These are phyloP conservation scores for Atrina japonica DNA, from an alignment of 2,888 invertebrate genomes.

Conservation along the genomic window DNA sequence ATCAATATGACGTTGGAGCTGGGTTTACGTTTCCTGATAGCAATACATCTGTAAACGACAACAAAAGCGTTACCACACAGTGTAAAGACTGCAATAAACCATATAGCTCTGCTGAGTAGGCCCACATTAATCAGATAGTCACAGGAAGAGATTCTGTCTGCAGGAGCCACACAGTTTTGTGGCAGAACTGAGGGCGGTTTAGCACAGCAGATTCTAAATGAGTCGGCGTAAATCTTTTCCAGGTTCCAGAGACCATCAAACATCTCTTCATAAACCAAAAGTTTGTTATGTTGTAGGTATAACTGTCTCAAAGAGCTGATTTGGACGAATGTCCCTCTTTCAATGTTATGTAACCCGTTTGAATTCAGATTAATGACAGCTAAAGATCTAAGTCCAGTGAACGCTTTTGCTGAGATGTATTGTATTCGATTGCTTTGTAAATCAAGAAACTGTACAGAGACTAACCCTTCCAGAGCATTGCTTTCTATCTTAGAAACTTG, in stretches of 20 bases:
- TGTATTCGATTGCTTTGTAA: not conserved
- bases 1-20: not conserved
- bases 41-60: not conserved
- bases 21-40: too few relatives aligned
- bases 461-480: not conserved
- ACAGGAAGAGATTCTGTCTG: constrained; percentile 8
- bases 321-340: not conserved
- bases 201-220: constrained; percentile 9
- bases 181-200: not conserved
- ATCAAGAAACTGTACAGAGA: not conserved
- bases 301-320: not conserved
- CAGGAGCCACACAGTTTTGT: not conserved
- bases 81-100: not conserved
- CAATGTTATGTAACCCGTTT: not conserved
- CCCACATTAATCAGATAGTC: not conserved
- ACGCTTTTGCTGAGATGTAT: not conserved
- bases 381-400: not conserved
- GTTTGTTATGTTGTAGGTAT: not conserved
- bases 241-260: not conserved
- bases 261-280: not conserved
- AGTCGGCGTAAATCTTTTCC: not conserved
- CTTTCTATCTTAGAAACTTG: not conserved
- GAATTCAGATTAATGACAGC: not conserved
- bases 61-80: not conserved
- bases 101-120: not conserved